Percentiles rank a stretch among this genome's conserved stretches.
These are phyloP conservation scores for Dallia pectoralis DNA, from an alignment of 2,797 vertebrate species.

Conservation along the genomic window DNA sequence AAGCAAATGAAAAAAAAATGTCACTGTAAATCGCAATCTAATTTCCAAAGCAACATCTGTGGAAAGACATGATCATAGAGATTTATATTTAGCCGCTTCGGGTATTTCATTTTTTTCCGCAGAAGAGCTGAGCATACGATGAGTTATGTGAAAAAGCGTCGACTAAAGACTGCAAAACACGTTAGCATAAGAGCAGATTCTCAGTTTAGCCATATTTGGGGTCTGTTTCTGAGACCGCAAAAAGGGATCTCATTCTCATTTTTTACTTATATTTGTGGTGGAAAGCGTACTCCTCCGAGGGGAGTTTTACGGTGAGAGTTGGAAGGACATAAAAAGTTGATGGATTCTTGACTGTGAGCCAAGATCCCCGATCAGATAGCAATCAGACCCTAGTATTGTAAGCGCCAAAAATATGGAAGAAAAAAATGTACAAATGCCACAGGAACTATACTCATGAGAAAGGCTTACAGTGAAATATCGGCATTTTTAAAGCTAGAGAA, in stretches of 20 bases:
- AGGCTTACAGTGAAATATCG: slow-evolving; percentile 48
- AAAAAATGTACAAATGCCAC: slow-evolving; percentile 36
- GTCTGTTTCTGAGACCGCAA: slow-evolving; percentile 26
- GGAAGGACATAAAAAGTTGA: not conserved
- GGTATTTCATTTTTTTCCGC: not conserved
- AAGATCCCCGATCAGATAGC: not conserved
- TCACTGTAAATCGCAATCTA: slow-evolving; percentile 55
- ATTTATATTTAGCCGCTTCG: slow-evolving; percentile 62
- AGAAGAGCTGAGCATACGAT: slow-evolving; percentile 43
- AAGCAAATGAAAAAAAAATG: not conserved
- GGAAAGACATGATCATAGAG: slow-evolving; percentile 66
- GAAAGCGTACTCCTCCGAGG: slow-evolving; percentile 42
- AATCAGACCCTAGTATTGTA: not conserved
- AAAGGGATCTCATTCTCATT: slow-evolving; percentile 51
- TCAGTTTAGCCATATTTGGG: slow-evolving; percentile 20
- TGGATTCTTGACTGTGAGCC: not conserved
- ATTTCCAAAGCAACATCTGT: slow-evolving; percentile 62
- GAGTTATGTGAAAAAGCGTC: slow-evolving; percentile 9
- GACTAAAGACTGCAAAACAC: not conserved
- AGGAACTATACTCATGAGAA: slow-evolving; percentile 42
- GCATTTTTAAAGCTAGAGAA: slow-evolving; percentile 59
- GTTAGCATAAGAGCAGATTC: slow-evolving; percentile 19
- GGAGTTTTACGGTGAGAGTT: slow-evolving; percentile 8
- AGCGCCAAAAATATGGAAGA: slow-evolving; percentile 5
- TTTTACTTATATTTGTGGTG: slow-evolving; percentile 61